Percentiles rank a stretch among this genome's conserved stretches.
Evolutionary conservation across 2,113 vertebrate genomes (phyloP).

Genomic region (Prochilodus magdalenae): DNA sequence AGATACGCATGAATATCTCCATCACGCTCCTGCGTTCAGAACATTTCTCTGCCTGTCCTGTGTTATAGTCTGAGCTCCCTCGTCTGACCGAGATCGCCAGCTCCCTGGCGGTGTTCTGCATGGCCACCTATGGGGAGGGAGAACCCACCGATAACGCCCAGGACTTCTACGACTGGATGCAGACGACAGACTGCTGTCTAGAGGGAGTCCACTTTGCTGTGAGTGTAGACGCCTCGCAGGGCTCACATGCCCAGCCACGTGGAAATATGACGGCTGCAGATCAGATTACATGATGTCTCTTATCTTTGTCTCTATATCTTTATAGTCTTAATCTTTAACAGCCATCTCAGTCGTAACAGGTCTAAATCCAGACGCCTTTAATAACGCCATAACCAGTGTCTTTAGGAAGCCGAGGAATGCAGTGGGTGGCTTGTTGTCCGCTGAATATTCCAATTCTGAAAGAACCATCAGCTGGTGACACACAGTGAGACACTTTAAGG

Average conservation of each 20-base stretch:
- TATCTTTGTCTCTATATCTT: neutral
- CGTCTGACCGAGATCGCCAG: constrained; percentile 82
- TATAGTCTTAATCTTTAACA: neutral
- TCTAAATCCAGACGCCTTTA: neutral
- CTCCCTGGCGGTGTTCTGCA: constrained; percentile 85
- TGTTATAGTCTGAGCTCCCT: constrained; percentile 81
- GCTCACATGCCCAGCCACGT: neutral
- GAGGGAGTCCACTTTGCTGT: constrained; percentile 83
- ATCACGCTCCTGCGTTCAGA: neutral
- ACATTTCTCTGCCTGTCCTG: neutral
- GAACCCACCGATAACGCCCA: constrained; percentile 89
- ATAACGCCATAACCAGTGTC: neutral
- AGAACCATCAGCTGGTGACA: neutral
- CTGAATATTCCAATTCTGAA: neutral
- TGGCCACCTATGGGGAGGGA: constrained; percentile 87
- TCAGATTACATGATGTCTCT: neutral
- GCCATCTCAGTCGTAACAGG: neutral
- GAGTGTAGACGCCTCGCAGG: constrained; percentile 57
- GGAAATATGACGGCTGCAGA: neutral
- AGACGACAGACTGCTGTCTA: constrained; percentile 77
- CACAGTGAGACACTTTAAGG: neutral
- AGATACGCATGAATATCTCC: no score
- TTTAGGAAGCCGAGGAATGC: neutral
- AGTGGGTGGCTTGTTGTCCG: neutral
- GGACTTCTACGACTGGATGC: constrained; percentile 89